A percentile compares a stretch with the other conserved stretches of the same genome.
Conservation (phyloP, 2,113 vertebrate species). For the Heliornis fulica region DNA sequence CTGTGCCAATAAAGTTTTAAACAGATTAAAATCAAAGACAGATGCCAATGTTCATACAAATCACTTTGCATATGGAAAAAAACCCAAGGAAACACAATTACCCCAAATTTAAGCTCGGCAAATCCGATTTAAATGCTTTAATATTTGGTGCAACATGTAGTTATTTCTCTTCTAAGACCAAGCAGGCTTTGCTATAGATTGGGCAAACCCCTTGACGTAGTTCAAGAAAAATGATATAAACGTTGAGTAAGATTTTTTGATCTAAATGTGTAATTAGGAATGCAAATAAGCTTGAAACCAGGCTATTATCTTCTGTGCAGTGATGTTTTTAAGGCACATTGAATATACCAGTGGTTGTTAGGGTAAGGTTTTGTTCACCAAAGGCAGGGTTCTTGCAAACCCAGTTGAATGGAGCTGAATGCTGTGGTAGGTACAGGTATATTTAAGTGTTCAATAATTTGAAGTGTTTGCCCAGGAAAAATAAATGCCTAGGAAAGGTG, state of each 20-base stretch:
- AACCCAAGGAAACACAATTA: neutral
- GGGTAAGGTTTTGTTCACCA: neutral
- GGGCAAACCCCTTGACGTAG: neutral
- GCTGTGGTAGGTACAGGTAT: neutral
- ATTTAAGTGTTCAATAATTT: neutral
- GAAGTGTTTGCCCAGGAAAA: neutral
- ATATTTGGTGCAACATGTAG: neutral
- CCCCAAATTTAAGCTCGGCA: neutral
- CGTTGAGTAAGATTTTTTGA: neutral
- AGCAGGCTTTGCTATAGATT: neutral
- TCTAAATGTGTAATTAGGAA: neutral
- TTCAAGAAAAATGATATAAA: neutral
- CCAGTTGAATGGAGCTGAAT: accelerated
- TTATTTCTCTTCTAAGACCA: neutral
- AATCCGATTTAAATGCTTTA: neutral
- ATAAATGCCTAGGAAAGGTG: neutral
- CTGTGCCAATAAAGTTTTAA: conserved; percentile 21
- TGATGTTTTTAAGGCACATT: neutral
- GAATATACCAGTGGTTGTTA: neutral
- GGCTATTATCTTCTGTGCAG: neutral
- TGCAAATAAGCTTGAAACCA: neutral
- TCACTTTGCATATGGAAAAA: neutral
- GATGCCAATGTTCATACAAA: neutral
- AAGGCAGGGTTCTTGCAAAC: neutral
- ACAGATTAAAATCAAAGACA: neutral